Evolutionary conservation across 2,797 vertebrate species (phyloP), one percentile per base, ranked within the genome.

Genomic region (Thamnophis elegans): DNA sequence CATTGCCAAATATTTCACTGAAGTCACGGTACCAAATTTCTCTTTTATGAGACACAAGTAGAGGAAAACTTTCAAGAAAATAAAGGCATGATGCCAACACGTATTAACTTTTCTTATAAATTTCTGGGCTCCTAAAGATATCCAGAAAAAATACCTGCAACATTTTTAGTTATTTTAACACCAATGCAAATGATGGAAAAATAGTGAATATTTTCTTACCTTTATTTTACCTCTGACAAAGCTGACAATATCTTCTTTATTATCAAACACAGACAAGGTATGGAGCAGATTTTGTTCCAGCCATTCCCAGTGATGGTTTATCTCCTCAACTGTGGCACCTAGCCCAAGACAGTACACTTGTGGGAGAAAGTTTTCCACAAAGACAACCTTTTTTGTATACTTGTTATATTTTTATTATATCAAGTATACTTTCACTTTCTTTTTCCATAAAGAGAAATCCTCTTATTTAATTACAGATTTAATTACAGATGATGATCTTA

Each of bases 161-260:
- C 22, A 32, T 62, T 6, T 85, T 62, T 87, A 93, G 62, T 13
- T 91, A 92, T 60, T 0, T 42, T 32, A 18, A 53, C 62, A 0
- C 0, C 36, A 89, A 92, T 36, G 0, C 0, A 25, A 91, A 94
- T 6, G 10, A 12, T 89, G 28, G 56, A 92, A 94, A 28, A 47
- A 82, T 42, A 42, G 13, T 58, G 89, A 54, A 89, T 5, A 68
- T 9, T 53, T 51, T 58, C 96, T 88, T 96, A 99, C 99, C 98
- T 99, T 99, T 86, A 99, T 98, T 97, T 99, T 99, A 54, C 99
- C 99, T 95, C 98, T 98, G 90, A 99, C 99, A 78, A 99, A 99
- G 95, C 98, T 98, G 95, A 98, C 98, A 20, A 98, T 98, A 93
- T 99, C 99, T 26, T 99, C 98, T 95, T 99, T 99, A 97, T 99